phyloP scores from a whole-genome alignment of 1,140 invertebrate genomes.

The Scaptomyza hsui region DNA sequence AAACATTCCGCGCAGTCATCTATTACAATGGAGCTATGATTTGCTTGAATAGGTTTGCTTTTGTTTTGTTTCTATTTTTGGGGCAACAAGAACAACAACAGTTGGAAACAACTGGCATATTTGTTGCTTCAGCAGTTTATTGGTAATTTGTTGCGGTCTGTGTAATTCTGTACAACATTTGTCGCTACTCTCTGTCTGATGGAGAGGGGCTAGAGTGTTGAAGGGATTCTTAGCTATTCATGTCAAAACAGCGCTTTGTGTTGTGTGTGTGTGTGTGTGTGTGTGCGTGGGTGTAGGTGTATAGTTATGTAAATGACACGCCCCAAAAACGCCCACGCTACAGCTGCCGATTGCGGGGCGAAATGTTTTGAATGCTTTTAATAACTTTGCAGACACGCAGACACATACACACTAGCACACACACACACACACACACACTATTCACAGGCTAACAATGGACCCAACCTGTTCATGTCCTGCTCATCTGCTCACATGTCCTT shows the following conservation, averaged over 20 bases:
- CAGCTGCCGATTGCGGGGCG: conserved; percentile 40
- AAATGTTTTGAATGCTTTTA: conserved; percentile 75
- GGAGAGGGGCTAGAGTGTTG: too few relatives aligned
- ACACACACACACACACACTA: not conserved
- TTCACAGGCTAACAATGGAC: conserved; percentile 3
- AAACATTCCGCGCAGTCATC: conserved; percentile 2
- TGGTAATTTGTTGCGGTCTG: conserved; percentile 71
- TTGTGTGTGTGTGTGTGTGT: conserved; percentile 34
- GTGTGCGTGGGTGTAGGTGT: conserved; percentile 37
- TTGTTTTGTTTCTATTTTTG: not conserved
- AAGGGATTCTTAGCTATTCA: conserved; percentile 30
- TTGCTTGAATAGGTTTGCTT: conserved; percentile 9
- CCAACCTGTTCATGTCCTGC: conserved; percentile 1
- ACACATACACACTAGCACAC: conserved; percentile 3
- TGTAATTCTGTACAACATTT: conserved; percentile 63
- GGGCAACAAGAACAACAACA: not conserved
- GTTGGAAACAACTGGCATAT: conserved; percentile 3
- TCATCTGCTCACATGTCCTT: conserved; percentile 15
- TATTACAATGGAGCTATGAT: conserved; percentile 22
- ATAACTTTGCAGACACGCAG: conserved; percentile 70
- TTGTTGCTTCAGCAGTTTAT: conserved; percentile 48
- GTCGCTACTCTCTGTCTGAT: conserved; percentile 36
- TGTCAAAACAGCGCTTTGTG: conserved; percentile 27
- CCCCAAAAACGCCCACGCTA: conserved; percentile 15
- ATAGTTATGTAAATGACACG: conserved; percentile 73